Base-by-base conservation (phyloP, 2,113 vertebrate species). In the Pipa parva region DNA sequence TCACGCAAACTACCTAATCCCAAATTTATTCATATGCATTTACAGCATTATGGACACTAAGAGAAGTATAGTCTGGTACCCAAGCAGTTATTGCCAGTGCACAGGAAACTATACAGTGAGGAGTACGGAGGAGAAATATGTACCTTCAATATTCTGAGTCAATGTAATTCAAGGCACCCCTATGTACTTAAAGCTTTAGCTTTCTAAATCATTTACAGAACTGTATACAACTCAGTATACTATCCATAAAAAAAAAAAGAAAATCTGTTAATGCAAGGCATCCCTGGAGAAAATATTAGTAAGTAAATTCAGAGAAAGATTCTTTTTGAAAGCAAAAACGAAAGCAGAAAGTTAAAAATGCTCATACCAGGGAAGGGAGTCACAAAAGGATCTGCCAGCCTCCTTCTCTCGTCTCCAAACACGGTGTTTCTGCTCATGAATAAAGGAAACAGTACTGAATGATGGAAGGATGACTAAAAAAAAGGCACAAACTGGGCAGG, bases 341-440 rank as follows among this genome's bases (percentile, higher is more conserved):
- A 20, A 46, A 5, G 42, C 15, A 46, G 15, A 59, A 51, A 61
- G 33, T 52, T 31, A 61, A 22, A 68, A 20, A 39, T 9, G 28
- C 31, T 48, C 66, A 70, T 70, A 70, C 66, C 66, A 70, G 24
- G 27, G 58, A 31, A 42, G 61, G 48, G 33, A 70, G 33, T 61
- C 33, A 17, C 36, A 54, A 26, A 60, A 49, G 57, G 61, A n/a
- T n/a, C n/a, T n/a, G 48, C 66, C 54, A 58, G 48, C 48, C 60
- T 25, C 66, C 49, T 70, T 39, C 48, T 61, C 66, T 52, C 58
- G 22, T 60, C 58, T 61, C 45, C 65, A 17, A 59, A 36, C 50
- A 48, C 65, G 51, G 46, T 15, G 33, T 39, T 45, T 42, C 59
- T 60, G 48, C 54, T 54, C 46, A 51, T 29, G 56, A 68, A 69